Evolutionary conservation across 2,888 invertebrate genomes (phyloP).

Genomic region (Ceramica pisi): DNA sequence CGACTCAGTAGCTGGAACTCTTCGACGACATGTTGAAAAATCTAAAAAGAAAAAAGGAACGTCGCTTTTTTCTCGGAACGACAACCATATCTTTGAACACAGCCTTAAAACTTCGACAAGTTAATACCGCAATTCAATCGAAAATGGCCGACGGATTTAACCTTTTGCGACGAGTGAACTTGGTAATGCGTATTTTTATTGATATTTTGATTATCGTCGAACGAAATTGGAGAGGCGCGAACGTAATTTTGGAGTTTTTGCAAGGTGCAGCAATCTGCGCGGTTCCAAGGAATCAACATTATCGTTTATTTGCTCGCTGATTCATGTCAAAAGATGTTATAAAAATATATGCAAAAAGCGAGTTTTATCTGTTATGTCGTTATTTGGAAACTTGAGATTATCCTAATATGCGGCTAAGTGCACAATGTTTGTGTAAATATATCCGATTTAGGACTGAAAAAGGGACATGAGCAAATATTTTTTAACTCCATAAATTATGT

Average conservation of each 20-base stretch:
- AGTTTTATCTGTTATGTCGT: slow-evolving; percentile 64
- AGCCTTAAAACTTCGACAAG: slow-evolving; percentile 56
- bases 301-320: slow-evolving; percentile 58
- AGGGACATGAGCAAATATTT: slow-evolving; percentile 38
- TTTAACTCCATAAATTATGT: slow-evolving; percentile 40
- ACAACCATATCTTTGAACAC: slow-evolving; percentile 49
- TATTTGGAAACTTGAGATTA: slow-evolving; percentile 65
- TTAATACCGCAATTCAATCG: slow-evolving; percentile 53
- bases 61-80: slow-evolving; percentile 33
- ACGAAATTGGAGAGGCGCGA: slow-evolving; percentile 62
- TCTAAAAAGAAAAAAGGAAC: slow-evolving; percentile 23
- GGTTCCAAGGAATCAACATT: slow-evolving; percentile 65
- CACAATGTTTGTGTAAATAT: slow-evolving; percentile 68
- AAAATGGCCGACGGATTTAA: slow-evolving; percentile 51
- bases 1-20: slow-evolving; percentile 45
- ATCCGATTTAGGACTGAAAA: slow-evolving; percentile 53
- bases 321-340: slow-evolving; percentile 68
- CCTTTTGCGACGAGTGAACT: slow-evolving; percentile 56
- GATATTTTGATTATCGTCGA: slow-evolving; percentile 61
- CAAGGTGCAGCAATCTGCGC: slow-evolving; percentile 52
- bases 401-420: slow-evolving; percentile 72
- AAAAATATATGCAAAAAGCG: slow-evolving; percentile 68
- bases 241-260: slow-evolving; percentile 49
- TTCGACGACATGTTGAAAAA: slow-evolving; percentile 31
- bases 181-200: slow-evolving; percentile 59